phyloP scores from a whole-genome alignment of 1,140 invertebrate genomes.

The Heliothis virescens region DNA sequence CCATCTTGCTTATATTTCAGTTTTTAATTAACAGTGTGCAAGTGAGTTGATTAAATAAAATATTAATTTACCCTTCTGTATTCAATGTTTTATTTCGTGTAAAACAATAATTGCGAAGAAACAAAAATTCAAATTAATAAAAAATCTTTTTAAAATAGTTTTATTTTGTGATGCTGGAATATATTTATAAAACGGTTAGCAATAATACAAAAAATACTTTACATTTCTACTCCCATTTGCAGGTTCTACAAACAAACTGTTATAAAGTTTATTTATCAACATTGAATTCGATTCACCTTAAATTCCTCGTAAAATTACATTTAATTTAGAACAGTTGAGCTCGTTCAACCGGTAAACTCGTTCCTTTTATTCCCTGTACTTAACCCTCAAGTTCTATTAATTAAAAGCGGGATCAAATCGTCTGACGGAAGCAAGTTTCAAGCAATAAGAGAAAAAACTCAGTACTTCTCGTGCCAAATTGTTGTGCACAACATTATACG shows the following conservation, averaged over 20 bases:
- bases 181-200: too few species aligned
- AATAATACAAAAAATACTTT: too few species aligned
- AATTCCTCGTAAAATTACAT: constrained; percentile 24
- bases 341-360: constrained; percentile 23
- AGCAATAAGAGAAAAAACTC: constrained; percentile 6
- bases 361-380: constrained; percentile 20
- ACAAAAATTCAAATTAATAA: too few species aligned
- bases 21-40: constrained; percentile 18
- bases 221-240: too few species aligned
- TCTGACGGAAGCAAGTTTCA: background rate
- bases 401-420: constrained; percentile 24
- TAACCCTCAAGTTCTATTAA: constrained; percentile 23
- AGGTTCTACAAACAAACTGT: too few species aligned
- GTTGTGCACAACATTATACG: constrained; percentile 38
- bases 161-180: too few species aligned
- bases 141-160: too few species aligned
- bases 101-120: too few species aligned
- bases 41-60: background rate
- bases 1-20: background rate
- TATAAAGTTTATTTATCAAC: background rate
- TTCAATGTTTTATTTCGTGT: too few species aligned
- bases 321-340: constrained; percentile 33
- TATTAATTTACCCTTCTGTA: background rate
- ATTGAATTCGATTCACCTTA: background rate
- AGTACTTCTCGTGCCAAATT: constrained; percentile 42